These are phyloP conservation scores for Limenitis camilla DNA, from an alignment of 2,888 invertebrate species.

Conservation along the genomic window DNA sequence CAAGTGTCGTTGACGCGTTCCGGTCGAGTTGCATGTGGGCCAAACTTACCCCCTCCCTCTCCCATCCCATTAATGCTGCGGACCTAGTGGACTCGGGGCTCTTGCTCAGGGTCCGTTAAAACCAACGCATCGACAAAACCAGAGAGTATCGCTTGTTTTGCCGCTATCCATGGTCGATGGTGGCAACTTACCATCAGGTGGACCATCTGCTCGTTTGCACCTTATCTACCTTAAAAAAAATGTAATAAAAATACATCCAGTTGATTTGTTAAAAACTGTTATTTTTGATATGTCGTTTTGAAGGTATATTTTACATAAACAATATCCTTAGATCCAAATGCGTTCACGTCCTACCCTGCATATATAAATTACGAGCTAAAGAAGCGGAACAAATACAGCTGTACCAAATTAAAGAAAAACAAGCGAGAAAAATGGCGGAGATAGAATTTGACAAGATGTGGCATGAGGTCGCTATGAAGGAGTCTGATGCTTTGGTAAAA, in stretches of 20 bases:
- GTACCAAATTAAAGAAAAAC: constrained; percentile 77
- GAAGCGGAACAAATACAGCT: constrained; percentile 72
- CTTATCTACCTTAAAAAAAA: constrained; percentile 63
- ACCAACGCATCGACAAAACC: no score
- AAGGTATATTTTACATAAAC: neutral
- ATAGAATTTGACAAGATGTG: constrained; percentile 76
- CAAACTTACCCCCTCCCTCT: no score
- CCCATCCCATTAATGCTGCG: no score
- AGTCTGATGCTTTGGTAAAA: constrained; percentile 65
- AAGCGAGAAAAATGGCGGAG: constrained; percentile 66
- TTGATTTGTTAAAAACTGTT: no score
- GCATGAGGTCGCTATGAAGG: constrained; percentile 74
- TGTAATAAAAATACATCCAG: no score
- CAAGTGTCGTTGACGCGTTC: no score
- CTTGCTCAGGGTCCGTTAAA: no score
- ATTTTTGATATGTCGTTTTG: no score
- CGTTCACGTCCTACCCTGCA: constrained; percentile 51
- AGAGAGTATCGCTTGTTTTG: no score
- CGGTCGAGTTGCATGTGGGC: no score
- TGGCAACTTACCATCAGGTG: constrained; percentile 58
- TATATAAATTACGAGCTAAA: constrained; percentile 57
- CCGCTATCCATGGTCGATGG: no score
- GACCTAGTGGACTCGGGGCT: no score
- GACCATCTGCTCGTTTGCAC: constrained; percentile 64
- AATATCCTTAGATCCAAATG: constrained; percentile 53